phyloP scores from a whole-genome alignment of 1,140 invertebrate genomes.

The Cephus cinctus region DNA sequence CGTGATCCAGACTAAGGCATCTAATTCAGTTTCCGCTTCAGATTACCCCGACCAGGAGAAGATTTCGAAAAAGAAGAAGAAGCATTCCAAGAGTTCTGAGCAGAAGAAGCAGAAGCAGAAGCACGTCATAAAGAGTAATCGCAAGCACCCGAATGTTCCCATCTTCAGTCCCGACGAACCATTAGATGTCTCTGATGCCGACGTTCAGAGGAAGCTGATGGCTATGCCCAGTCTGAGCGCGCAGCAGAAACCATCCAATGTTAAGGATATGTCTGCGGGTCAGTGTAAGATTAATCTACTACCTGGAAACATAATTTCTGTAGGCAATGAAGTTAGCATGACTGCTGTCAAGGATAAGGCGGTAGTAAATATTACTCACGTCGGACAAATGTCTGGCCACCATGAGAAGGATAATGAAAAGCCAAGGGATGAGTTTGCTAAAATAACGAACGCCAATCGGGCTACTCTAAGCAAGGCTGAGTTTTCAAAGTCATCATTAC shows the following conservation, averaged over 20 bases:
- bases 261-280: slow-evolving; percentile 16
- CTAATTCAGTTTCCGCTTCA: background rate
- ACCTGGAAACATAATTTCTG: slow-evolving; percentile 13
- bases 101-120: slow-evolving; percentile 30
- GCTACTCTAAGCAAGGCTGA: background rate
- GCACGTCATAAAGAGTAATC: slow-evolving; percentile 26
- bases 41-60: slow-evolving; percentile 12
- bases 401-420: slow-evolving; percentile 1
- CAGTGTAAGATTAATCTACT: slow-evolving; percentile 11
- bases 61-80: slow-evolving; percentile 32
- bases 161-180: slow-evolving; percentile 26
- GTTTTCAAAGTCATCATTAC: background rate
- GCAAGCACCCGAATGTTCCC: slow-evolving; percentile 22
- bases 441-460: background rate
- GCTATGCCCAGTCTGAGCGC: slow-evolving; percentile 33
- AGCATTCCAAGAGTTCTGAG: slow-evolving; percentile 24
- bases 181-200: slow-evolving; percentile 42
- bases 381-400: background rate
- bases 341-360: slow-evolving; percentile 13
- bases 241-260: slow-evolving; percentile 22
- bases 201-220: slow-evolving; percentile 42
- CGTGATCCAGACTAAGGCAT: too few species aligned
- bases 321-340: slow-evolving; percentile 14
- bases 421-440: background rate
- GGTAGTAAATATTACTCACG: slow-evolving; percentile 10